phyloP scores from a whole-genome alignment of 2,888 invertebrate genomes.

The Andrena bucephala region DNA sequence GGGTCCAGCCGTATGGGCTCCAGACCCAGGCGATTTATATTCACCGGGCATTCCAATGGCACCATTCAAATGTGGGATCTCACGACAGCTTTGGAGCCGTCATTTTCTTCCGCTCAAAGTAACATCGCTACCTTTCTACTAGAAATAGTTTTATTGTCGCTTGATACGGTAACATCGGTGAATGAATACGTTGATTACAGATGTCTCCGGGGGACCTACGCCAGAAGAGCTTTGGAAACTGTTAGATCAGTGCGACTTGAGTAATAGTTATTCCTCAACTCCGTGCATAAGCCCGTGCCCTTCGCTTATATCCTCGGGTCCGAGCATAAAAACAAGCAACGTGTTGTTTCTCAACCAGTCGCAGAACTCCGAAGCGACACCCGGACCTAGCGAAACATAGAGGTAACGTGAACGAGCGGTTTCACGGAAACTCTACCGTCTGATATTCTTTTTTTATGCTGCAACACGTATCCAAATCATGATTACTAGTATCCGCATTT shows the following conservation, averaged over 20 bases:
- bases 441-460: conserved; percentile 10
- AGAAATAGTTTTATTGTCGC: not conserved
- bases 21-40: conserved; percentile 93
- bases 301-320: conserved; percentile 85
- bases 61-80: conserved; percentile 99
- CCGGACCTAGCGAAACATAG: conserved; percentile 77
- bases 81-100: conserved; percentile 95
- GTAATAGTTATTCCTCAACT: conserved; percentile 91
- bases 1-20: conserved; percentile 97
- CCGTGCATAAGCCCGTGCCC: conserved; percentile 93
- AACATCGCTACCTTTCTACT: conserved; percentile 37
- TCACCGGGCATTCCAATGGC: conserved; percentile 97
- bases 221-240: conserved; percentile 96
- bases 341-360: conserved; percentile 88
- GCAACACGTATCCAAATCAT: not conserved
- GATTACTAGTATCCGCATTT: conserved; percentile 53
- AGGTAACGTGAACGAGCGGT: conserved; percentile 31
- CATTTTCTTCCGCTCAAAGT: conserved; percentile 86
- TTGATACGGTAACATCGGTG: not conserved
- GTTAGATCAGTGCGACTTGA: conserved; percentile 97
- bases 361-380: conserved; percentile 76
- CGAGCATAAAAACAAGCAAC: conserved; percentile 87
- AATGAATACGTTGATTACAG: conserved; percentile 84
- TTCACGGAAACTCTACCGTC: not conserved
- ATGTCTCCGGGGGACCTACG: conserved; percentile 94